A percentile compares a stretch with the other conserved stretches of the same genome.
Evolutionary conservation across 2,113 vertebrate genomes (phyloP).

Genomic region (Mastomys natalensis): DNA sequence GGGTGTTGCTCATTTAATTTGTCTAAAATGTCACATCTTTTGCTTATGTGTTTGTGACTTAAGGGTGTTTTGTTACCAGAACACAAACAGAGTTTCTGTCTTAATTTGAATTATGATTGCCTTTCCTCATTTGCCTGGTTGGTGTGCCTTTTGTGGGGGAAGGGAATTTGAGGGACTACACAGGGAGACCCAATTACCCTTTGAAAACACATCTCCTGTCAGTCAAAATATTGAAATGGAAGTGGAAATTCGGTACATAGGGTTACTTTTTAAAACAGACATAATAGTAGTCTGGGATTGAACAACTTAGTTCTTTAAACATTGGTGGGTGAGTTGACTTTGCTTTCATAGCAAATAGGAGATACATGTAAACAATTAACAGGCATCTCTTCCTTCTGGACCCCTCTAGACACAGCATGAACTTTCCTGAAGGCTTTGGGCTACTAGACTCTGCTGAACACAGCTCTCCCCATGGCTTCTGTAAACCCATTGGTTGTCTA

Average conservation of each 20-base stretch:
- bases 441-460: neutral
- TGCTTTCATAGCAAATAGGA: neutral
- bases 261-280: constrained; percentile 12
- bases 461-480: neutral
- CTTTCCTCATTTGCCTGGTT: constrained; percentile 53
- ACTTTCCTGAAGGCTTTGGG: neutral
- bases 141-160: constrained; percentile 35
- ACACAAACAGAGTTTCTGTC: constrained; percentile 59
- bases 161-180: neutral
- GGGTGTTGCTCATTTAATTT: neutral
- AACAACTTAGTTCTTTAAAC: constrained; percentile 52
- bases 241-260: constrained; percentile 57
- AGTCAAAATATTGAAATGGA: constrained; percentile 61
- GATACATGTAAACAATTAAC: constrained; percentile 38
- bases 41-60: neutral
- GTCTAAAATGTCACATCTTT: neutral
- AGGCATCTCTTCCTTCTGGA: neutral
- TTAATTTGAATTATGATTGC: constrained; percentile 66
- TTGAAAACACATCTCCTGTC: constrained; percentile 60
- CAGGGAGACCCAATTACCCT: constrained; percentile 62
- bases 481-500: neutral
- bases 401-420: neutral
- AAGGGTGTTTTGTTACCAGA: constrained; percentile 63
- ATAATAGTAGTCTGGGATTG: constrained; percentile 39
- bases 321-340: constrained; percentile 45